Conservation (phyloP, 2,797 vertebrate genomes). For the Poecilia picta region DNA sequence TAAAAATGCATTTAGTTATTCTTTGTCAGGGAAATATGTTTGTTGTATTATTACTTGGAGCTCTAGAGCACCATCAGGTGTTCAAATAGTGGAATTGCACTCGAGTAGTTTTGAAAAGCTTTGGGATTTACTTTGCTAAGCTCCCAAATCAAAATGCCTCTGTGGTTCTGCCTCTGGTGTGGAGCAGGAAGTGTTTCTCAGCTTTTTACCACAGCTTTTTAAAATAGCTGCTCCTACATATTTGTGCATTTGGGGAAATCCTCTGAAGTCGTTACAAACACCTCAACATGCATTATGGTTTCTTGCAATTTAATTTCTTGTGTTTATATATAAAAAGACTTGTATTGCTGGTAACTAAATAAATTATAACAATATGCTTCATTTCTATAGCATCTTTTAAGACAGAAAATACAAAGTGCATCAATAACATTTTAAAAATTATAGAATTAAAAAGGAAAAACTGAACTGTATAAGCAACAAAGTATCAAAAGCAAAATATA, state of each 20-base stretch:
- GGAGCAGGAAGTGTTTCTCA: constrained; percentile 45
- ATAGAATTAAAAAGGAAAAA: neutral
- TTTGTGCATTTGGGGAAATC: constrained; percentile 21
- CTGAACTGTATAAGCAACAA: too few relatives aligned
- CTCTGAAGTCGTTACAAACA: neutral
- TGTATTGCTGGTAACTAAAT: neutral
- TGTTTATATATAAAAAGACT: constrained; percentile 7
- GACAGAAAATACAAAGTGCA: neutral
- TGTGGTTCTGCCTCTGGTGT: constrained; percentile 23
- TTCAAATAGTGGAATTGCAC: constrained; percentile 17
- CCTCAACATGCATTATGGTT: neutral
- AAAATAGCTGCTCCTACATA: constrained; percentile 46
- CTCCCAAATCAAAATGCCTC: constrained; percentile 12
- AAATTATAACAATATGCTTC: neutral
- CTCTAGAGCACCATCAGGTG: constrained; percentile 68
- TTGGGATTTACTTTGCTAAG: constrained; percentile 33
- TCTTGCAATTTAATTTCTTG: constrained; percentile 5
- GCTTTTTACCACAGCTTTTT: constrained; percentile 50
- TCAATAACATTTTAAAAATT: neutral
- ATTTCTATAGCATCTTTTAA: neutral
- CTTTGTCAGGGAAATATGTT: neutral
- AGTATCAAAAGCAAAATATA: neutral
- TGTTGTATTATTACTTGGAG: constrained; percentile 1
- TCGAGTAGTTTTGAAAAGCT: constrained; percentile 45
- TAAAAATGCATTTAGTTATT: neutral